Base-by-base conservation (phyloP, 2,888 invertebrate genomes). In the Mesorhabditis spiculigera region DNA sequence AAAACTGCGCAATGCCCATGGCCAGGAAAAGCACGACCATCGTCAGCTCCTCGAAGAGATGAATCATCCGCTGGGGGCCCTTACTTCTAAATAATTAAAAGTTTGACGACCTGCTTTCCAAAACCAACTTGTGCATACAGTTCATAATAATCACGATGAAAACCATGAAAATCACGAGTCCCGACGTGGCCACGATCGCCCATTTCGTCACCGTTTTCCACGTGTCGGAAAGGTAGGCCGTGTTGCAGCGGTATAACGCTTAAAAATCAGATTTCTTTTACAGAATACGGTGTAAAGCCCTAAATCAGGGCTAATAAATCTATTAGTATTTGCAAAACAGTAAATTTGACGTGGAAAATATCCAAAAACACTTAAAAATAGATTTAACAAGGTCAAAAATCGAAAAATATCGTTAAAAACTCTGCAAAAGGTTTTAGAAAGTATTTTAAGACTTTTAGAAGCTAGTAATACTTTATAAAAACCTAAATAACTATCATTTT, bases 41-140 rank as follows among this genome's bases (percentile, higher is more conserved):
- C 0, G 71, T 70, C 4, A 79, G 16, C 70, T 79, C 79, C 67
- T 79, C 78, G 61, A 68, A 73, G 6, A 79, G 65, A 61, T 79
- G 79, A 5, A 79, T 75, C n/a, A 66, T 72, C 63, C 79, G 68
- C 44, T 79, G 79, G 62, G 76, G 78, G 4, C 79, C 79, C 5
- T 68, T 71, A 68, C 78, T 79, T 71, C 77, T 79, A 43, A 65
- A 76, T 13, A 50, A n/a, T 50, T 50, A 50, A 50, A 50, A 50
- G 1, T 50, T 50, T 13, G 58, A 13, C 8, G 58, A n/a, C n/a
- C 1, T n/a, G n/a, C n/a, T 13, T 10, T 50, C n/a, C 58, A 1
- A 50, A 13, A 50, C n/a, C 58, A 1, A 50, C 58, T 50, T 50
- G 58, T 50, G n/a, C 58, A 13, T 50, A n/a, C 58, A 50, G 3